Base-by-base conservation (phyloP, 2,888 invertebrate genomes). In the Thalpophila matura region DNA sequence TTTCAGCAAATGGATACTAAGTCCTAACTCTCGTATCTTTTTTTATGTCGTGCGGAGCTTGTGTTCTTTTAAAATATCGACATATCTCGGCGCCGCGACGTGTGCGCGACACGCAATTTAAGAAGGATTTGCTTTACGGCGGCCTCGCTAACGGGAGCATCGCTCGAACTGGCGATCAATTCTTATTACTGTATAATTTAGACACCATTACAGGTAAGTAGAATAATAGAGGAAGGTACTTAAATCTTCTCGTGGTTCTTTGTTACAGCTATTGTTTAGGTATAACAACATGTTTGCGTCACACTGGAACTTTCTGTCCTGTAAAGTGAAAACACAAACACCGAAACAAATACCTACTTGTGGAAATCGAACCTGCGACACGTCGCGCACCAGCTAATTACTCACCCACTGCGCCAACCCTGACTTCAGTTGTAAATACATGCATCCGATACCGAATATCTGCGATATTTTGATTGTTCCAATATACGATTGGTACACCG, bases 1-100 rank as follows among this genome's bases (percentile, higher is more conserved):
- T 95, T 95, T 95, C 93, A 86, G 90, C 92, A 94, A 95, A 95
- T 95, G 95, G 95, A 94, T 94, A 95, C 94, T 94, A 94, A 94
- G 95, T 94, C 93, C 94, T 93, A 91, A 91, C 91, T 88, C 88
- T 89, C 92, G 92, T 94, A 94, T 94, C 94, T 94, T 88, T 89
- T 65, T 90, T 94, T 94, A 93, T 89, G 90, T 89, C 90, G 86
- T 83, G 84, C 82, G 84, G 83, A 86, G 84, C 84, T 85, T 87
- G 87, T 85, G 86, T 90, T 88, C 89, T 89, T 94, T 94, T 92
- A 95, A 94, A 95, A 94, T 94, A 93, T 94, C 91, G 92, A 90
- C 88, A 85, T 84, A 72, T 86, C 85, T 43, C 18, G 27, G 50
- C 51, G 50, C 14, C 85, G 72, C 79, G 81, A 83, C 85, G 86